A percentile compares a stretch with the other conserved stretches of the same genome.
phyloP scores from a whole-genome alignment of 2,888 invertebrate genomes.

The Mesochorus sp. region DNA sequence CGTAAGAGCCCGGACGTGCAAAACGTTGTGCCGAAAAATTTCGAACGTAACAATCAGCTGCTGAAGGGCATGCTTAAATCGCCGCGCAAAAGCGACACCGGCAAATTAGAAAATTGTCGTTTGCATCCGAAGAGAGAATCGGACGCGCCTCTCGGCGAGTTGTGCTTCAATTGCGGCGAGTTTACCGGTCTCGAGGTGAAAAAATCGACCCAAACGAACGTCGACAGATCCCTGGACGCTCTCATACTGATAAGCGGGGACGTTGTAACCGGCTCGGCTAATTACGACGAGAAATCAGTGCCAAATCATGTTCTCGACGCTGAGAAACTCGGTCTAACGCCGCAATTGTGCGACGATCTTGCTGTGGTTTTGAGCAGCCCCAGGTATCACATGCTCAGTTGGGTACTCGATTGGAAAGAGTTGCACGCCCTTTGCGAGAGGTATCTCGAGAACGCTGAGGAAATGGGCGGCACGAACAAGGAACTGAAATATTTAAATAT shows the following conservation, averaged over 20 bases:
- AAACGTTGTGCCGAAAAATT: conserved; percentile 67
- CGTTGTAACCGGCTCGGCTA: conserved; percentile 84
- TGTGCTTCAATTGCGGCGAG: conserved; percentile 75
- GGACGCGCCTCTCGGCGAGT: conserved; percentile 66
- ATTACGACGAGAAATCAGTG: conserved; percentile 86
- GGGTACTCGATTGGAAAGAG: conserved; percentile 86
- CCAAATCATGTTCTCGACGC: conserved; percentile 85
- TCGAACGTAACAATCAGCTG: conserved; percentile 71
- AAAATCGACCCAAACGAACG: conserved; percentile 77
- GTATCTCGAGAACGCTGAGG: conserved; percentile 84
- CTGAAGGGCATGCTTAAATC: conserved; percentile 72
- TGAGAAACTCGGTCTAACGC: conserved; percentile 86
- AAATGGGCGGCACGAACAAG: conserved; percentile 86
- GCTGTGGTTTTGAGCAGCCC: conserved; percentile 88
- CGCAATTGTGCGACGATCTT: conserved; percentile 88
- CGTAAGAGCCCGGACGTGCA: conserved; percentile 66
- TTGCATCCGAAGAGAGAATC: conserved; percentile 68
- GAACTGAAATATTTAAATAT: conserved; percentile 90
- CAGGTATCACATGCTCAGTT: conserved; percentile 88
- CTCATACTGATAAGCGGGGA: conserved; percentile 83
- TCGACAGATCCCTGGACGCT: conserved; percentile 82
- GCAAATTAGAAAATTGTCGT: conserved; percentile 60
- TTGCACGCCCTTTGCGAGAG: conserved; percentile 84
- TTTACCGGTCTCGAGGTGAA: conserved; percentile 68
- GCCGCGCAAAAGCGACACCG: conserved; percentile 66